These are phyloP conservation scores for Darevskia mixta DNA, from an alignment of 2,797 vertebrate genomes.

Conservation along the genomic window DNA sequence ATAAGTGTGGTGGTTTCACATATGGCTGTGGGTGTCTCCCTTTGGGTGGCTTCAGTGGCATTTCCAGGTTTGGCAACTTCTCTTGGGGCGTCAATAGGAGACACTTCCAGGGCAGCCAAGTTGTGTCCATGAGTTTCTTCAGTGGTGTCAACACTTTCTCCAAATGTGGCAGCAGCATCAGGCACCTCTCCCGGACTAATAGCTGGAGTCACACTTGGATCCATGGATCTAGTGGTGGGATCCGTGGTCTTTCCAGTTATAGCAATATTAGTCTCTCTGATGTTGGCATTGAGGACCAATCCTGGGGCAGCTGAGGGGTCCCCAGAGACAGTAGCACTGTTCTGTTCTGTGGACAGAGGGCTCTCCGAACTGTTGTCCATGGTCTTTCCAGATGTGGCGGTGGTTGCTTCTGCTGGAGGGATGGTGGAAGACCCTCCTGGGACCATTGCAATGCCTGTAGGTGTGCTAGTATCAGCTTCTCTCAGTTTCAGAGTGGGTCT, in stretches of 20 bases:
- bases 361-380: background rate
- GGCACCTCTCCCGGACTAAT: background rate
- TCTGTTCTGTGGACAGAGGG: background rate
- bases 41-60: background rate
- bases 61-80: background rate
- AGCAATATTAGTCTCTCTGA: background rate
- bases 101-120: background rate
- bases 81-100: background rate
- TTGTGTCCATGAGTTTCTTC: background rate
- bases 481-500: background rate
- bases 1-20: background rate
- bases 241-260: background rate
- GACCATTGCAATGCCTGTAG: too few relatives aligned
- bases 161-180: background rate
- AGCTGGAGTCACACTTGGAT: background rate
- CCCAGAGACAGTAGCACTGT: background rate
- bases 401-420: background rate
- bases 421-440: background rate
- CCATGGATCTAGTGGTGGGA: background rate
- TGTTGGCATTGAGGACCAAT: background rate
- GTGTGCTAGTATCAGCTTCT: background rate
- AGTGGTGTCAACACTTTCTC: background rate
- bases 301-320: background rate
- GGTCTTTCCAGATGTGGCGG: background rate
- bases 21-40: background rate